Base-by-base conservation (phyloP, 1,140 invertebrate genomes). In the Drosophila willistoni region DNA sequence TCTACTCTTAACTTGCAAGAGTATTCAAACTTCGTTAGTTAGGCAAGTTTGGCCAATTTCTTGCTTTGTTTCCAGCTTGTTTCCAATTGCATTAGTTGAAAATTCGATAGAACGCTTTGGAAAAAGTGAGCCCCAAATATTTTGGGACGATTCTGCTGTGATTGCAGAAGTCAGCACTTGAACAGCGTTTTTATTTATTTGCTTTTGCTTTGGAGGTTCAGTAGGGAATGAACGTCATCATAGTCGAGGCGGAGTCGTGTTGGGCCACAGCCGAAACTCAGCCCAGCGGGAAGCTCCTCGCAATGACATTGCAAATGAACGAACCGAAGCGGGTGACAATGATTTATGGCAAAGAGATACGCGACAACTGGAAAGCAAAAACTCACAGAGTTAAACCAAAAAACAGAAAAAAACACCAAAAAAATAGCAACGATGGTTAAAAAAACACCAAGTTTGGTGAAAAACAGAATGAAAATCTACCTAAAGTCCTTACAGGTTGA, bases 281-380 rank as follows among this genome's bases (percentile, higher is more conserved):
- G 71, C 80, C 81, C 89, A 91, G 89, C 89, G 90, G 89, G 89
- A 78, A 68, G 89, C 85, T 68, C 44, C 81, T 89, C 81, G 75
- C 84, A 91, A 79, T 91, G 89, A 91, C 89, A 91, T 90, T 91
- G 81, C 89, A 80, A 51, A 51, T 51, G 44, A 51, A 84, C 79
- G 80, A 63, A 51, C n/a, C 73, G 73, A 76, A 91, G 84, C 84
- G 89, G 89, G 89, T 91, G 89, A 91, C 89, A 91, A 91, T 91
- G 89, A 91, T 91, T 91, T 91, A 91, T 91, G 79, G 84, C 89
- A 80, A 90, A 79, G 84, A 91, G 89, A 91, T 91, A 91, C 77
- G 77, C 89, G 84, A 91, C 89, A 90, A 90, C 73, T 47, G 7
- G 44, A 61, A 90, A 90, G 68, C 81, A 82, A 90, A 90, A 84